Evolutionary conservation across 2,888 invertebrate species (phyloP), one percentile per base, ranked within the genome.

Genomic region (Drosophila emarginata): DNA sequence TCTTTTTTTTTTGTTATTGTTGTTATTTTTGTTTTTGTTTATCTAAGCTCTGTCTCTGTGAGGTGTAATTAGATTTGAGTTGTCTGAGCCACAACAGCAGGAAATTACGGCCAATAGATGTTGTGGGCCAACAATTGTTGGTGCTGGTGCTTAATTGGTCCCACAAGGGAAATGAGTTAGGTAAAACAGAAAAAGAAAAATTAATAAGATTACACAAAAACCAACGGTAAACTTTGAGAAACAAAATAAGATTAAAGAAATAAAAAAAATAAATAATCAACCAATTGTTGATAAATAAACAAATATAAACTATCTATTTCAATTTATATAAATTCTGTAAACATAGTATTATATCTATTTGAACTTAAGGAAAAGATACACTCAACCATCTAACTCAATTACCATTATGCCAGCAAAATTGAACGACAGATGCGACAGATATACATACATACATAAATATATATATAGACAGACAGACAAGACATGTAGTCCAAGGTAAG

Each of bases 61-160:
- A 66, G 69, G 65, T 77, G 57, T 59, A 78, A 78, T 78, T 73
- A 77, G 77, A 63, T 67, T 77, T 65, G 45, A 45, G 67, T 63
- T 59, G 52, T 72, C 39, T 50, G 51, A 58, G 37, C 21, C 51
- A 18, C 54, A 32, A 36, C 21, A 63, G 56, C 69, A 83, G 81
- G 85, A 87, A 80, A 87, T 80, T 80, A 58, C 67, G 59, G 73
- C 39, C 73, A 64, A 45, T 45, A 40, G 64, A 72, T 59, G 64
- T 37, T 56, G 59, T 21, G 18, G 45, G 65, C 54, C 26, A 18
- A 54, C 50, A 54, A 69, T 70, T 56, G 14, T 45, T 18, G 28
- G 59, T 26, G 28, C 32, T 36, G 18, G 54, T 36, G 36, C 12
- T 32, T 54, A 54, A 54, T 54, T 54, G 54, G 54, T 45, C 21